Evolutionary conservation across 2,888 invertebrate species (phyloP).

Genomic region (Rotaria socialis): DNA sequence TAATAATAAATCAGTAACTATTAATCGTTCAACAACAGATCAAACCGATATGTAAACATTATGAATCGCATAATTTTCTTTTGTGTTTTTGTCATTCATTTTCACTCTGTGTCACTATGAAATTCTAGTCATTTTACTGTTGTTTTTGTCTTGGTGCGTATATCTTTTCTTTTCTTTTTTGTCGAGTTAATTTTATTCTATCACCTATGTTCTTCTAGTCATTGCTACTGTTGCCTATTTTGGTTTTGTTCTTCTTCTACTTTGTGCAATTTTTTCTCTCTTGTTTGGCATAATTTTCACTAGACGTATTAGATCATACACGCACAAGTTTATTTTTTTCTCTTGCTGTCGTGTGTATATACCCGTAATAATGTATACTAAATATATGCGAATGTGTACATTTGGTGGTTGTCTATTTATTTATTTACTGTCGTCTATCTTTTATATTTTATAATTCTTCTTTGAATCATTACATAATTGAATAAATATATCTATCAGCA

Average conservation of each 20-base stretch:
- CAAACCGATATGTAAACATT: slow-evolving; percentile 23
- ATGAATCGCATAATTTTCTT: background rate
- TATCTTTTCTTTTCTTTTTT: background rate
- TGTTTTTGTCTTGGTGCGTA: slow-evolving; percentile 4
- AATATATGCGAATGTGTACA: slow-evolving; percentile 12
- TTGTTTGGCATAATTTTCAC: slow-evolving; percentile 8
- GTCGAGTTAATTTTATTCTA: slow-evolving; percentile 22
- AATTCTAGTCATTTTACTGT: slow-evolving; percentile 11
- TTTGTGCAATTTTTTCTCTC: slow-evolving; percentile 1
- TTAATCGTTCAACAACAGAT: slow-evolving; percentile 18
- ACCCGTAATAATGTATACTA: background rate
- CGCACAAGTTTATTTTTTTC: background rate
- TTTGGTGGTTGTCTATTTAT: slow-evolving; percentile 9
- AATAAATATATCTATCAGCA: slow-evolving; percentile 4
- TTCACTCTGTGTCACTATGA: background rate
- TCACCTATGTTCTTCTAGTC: slow-evolving; percentile 6
- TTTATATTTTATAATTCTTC: slow-evolving; percentile 16
- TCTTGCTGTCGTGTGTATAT: slow-evolving; percentile 10
- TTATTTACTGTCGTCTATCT: slow-evolving; percentile 13
- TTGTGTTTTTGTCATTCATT: background rate
- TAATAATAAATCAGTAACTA: background rate
- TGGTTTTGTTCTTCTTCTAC: background rate
- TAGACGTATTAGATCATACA: slow-evolving; percentile 6
- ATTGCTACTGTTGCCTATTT: background rate
- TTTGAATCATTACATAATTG: background rate